Percentiles rank a stretch among this genome's conserved stretches.
phyloP scores from a whole-genome alignment of 1,140 invertebrate species.

The Calliopsis andreniformis region DNA sequence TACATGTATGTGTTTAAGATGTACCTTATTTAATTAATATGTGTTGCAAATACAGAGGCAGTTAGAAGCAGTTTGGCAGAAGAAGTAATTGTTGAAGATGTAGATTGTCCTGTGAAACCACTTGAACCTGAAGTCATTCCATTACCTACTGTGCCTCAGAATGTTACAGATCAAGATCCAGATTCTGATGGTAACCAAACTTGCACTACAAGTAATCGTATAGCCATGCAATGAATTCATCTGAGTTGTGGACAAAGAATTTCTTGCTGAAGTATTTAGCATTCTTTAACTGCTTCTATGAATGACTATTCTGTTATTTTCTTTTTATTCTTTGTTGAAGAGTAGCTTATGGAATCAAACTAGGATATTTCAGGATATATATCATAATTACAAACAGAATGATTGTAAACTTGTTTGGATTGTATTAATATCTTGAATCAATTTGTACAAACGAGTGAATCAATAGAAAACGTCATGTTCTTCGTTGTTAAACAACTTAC shows the following conservation, averaged over 20 bases:
- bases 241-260: conserved; percentile 25
- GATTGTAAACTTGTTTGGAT: conserved; percentile 1
- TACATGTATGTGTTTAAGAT: background rate
- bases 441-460: background rate
- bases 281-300: background rate
- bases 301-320: background rate
- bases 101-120: conserved; percentile 71
- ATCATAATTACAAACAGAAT: background rate
- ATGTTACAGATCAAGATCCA: conserved; percentile 71
- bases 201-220: conserved; percentile 74
- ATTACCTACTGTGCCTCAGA: conserved; percentile 50
- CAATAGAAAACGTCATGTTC: background rate
- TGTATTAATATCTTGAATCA: background rate
- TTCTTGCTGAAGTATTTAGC: conserved; percentile 15
- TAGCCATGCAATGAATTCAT: conserved; percentile 45
- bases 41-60: conserved; percentile 79
- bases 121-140: conserved; percentile 74
- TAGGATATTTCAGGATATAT: background rate
- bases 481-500: background rate
- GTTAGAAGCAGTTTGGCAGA: conserved; percentile 85
- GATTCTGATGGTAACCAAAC: conserved; percentile 79
- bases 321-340: background rate
- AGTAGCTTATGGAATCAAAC: background rate
- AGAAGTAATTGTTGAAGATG: conserved; percentile 80
- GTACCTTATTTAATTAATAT: too few species aligned